phyloP scores from a whole-genome alignment of 2,797 vertebrate species.

The Rallus crepitans region DNA sequence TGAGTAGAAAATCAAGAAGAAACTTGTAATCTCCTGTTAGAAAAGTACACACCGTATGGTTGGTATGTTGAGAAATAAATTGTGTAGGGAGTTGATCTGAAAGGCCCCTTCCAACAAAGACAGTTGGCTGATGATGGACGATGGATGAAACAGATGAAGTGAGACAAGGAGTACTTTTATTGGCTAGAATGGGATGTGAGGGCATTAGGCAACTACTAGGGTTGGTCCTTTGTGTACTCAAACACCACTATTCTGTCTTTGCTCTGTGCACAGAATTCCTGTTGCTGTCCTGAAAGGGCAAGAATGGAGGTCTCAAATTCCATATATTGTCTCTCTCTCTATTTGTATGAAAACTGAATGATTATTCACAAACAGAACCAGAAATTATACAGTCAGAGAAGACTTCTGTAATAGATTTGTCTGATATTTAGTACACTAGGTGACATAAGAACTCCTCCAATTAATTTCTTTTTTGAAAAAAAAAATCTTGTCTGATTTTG shows the following conservation, averaged over 20 bases:
- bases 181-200: background rate
- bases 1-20: background rate
- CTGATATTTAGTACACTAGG: background rate
- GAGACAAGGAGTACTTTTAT: background rate
- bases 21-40: background rate
- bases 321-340: background rate
- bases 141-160: background rate
- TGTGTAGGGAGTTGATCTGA: background rate
- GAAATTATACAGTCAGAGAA: background rate
- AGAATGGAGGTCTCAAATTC: background rate
- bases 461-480: background rate
- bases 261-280: background rate
- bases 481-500: background rate
- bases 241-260: background rate
- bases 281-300: background rate
- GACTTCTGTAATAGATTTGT: background rate
- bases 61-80: background rate
- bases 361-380: background rate
- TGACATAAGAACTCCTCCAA: background rate
- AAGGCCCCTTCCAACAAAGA: too few species aligned
- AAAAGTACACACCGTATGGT: background rate
- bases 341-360: background rate
- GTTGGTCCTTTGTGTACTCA: background rate
- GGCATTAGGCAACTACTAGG: background rate
- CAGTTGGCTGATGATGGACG: too few species aligned